A percentile compares a stretch with the other conserved stretches of the same genome.
These are phyloP conservation scores for Oligia strigilis DNA, from an alignment of 2,888 invertebrate genomes.

Conservation along the genomic window DNA sequence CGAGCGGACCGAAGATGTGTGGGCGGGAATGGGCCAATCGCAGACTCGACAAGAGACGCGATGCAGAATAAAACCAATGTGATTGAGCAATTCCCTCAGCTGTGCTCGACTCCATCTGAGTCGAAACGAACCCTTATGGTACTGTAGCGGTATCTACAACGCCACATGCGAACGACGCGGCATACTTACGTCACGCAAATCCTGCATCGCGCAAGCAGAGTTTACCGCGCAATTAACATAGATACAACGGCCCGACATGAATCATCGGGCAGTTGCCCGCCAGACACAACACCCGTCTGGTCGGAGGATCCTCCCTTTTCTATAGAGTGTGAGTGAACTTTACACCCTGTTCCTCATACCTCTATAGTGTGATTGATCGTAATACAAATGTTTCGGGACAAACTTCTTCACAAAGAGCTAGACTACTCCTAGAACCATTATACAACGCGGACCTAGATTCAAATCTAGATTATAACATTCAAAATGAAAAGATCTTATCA, in stretches of 20 bases:
- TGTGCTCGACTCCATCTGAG: background rate
- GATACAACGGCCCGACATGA: too few species aligned
- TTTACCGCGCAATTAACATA: too few species aligned
- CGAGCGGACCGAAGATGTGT: background rate
- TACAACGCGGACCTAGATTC: background rate
- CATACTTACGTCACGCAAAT: too few species aligned
- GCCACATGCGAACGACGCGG: too few species aligned
- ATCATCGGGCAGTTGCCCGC: too few species aligned
- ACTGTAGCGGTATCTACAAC: too few species aligned
- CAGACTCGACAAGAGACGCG: background rate
- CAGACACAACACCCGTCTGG: too few species aligned
- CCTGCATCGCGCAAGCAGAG: too few species aligned
- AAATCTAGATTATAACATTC: background rate
- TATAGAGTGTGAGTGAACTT: too few species aligned
- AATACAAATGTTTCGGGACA: background rate
- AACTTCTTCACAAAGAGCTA: background rate
- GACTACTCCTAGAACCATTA: background rate
- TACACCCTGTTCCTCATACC: too few species aligned
- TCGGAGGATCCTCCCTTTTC: too few species aligned
- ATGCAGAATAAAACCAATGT: background rate
- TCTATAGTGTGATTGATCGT: too few species aligned
- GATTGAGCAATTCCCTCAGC: background rate
- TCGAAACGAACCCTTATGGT: background rate
- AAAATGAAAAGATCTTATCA: conserved; percentile 20
- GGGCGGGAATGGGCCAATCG: background rate